Evolutionary conservation across 2,888 invertebrate species (phyloP).

Genomic region (Stenoptilia bipunctidactyla): DNA sequence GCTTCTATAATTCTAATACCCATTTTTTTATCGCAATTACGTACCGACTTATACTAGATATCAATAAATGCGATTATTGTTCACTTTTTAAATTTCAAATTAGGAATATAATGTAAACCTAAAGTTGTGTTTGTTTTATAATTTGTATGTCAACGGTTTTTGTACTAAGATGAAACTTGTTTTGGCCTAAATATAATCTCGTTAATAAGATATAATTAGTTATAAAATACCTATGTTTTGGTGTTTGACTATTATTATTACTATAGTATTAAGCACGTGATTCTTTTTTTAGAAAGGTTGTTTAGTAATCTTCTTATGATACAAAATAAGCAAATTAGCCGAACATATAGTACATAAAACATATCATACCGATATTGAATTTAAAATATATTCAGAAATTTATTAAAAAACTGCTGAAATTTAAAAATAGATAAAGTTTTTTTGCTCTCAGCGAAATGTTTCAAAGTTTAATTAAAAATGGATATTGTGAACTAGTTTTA

Average conservation of each 20-base stretch:
- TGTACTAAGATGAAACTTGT: background rate
- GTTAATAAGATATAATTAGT: background rate
- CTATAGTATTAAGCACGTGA: slow-evolving; percentile 3
- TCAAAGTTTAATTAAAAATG: background rate
- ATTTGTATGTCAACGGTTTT: background rate
- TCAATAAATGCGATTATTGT: too few species aligned
- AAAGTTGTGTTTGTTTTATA: background rate
- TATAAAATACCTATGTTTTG: slow-evolving; percentile 6
- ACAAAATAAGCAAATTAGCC: slow-evolving; percentile 35
- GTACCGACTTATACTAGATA: too few species aligned
- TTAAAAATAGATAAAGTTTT: background rate
- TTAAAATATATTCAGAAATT: slow-evolving; percentile 6
- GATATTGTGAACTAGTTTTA: slow-evolving; percentile 1
- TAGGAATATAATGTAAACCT: too few species aligned
- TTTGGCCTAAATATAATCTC: slow-evolving; percentile 4
- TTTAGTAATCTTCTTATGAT: slow-evolving; percentile 35
- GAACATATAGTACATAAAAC: slow-evolving; percentile 64
- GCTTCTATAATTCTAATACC: too few species aligned
- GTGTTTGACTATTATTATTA: slow-evolving; percentile 12
- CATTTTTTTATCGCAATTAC: too few species aligned
- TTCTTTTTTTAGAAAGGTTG: background rate
- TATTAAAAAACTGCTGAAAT: background rate
- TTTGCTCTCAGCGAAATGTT: too few species aligned
- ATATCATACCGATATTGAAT: slow-evolving; percentile 53
- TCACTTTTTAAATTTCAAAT: too few species aligned